Percentiles rank a stretch among this genome's conserved stretches.
Evolutionary conservation across 2,797 vertebrate species (phyloP).

Genomic region (Poecilia picta): DNA sequence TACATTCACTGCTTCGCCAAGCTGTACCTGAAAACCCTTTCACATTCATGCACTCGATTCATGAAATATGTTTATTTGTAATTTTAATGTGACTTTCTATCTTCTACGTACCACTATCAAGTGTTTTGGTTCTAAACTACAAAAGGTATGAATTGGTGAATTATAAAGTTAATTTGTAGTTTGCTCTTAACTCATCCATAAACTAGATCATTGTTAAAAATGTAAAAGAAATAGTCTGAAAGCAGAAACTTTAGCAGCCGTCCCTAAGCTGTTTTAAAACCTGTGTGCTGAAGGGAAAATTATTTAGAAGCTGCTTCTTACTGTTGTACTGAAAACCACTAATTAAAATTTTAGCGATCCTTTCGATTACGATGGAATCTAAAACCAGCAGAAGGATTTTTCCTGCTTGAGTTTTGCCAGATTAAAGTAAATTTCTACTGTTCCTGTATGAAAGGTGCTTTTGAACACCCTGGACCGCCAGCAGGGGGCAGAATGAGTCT

Average conservation of each 20-base stretch:
- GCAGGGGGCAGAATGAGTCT: conserved; percentile 31
- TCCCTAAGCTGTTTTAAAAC: not conserved
- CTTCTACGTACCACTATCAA: not conserved
- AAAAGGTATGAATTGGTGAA: not conserved
- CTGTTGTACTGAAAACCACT: not conserved
- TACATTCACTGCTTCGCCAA: not conserved
- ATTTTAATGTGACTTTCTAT: not conserved
- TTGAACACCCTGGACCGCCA: conserved; percentile 23
- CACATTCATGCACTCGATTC: not conserved
- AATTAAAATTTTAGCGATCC: not conserved
- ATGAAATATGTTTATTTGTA: not conserved
- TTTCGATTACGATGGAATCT: not conserved
- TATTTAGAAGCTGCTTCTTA: not conserved
- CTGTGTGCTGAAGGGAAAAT: not conserved
- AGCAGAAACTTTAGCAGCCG: not conserved
- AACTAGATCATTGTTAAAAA: not conserved
- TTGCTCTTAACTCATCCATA: not conserved
- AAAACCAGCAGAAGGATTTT: not conserved
- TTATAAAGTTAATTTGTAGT: not conserved
- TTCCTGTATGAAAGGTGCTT: not conserved
- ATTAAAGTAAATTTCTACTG: not conserved
- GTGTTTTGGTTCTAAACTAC: not conserved
- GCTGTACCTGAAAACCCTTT: not conserved
- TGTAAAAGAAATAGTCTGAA: not conserved
- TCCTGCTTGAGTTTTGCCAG: not conserved